Conservation (phyloP, 2,797 vertebrate species). For the Falco berigora region DNA sequence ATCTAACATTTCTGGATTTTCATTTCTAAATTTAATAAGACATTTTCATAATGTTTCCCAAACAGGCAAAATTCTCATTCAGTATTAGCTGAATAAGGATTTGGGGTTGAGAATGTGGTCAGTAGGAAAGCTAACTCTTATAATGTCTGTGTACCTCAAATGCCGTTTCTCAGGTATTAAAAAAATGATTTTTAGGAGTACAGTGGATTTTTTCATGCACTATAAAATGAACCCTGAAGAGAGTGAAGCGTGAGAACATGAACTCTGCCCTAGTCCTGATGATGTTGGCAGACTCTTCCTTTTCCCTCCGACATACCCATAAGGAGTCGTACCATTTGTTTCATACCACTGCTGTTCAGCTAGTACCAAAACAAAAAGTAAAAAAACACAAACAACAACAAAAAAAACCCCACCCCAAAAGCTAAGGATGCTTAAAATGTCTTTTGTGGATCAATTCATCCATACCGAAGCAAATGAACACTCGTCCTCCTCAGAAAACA, state of each 20-base stretch:
- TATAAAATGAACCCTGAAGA: background rate
- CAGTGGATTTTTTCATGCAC: background rate
- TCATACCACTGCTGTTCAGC: background rate
- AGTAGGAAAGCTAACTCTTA: background rate
- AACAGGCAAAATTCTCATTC: background rate
- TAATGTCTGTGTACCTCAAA: background rate
- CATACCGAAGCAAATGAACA: background rate
- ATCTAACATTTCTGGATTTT: background rate
- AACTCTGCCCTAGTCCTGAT: background rate
- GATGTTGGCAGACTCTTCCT: background rate
- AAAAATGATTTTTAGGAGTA: background rate
- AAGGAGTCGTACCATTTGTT: background rate
- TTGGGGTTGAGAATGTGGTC: background rate
- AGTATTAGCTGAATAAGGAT: background rate
- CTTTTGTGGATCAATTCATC: slow-evolving; percentile 7
- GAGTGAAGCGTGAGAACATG: background rate
- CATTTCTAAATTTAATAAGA: background rate
- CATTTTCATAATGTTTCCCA: background rate
- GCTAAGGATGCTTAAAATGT: slow-evolving; percentile 7
- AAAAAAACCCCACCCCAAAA: background rate
- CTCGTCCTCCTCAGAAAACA: background rate
- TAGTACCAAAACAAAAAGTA: background rate
- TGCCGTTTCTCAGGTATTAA: background rate
- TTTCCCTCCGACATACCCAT: background rate
- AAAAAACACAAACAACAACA: background rate